phyloP scores from a whole-genome alignment of 2,113 vertebrate species.

The Crotophaga sulcirostris region DNA sequence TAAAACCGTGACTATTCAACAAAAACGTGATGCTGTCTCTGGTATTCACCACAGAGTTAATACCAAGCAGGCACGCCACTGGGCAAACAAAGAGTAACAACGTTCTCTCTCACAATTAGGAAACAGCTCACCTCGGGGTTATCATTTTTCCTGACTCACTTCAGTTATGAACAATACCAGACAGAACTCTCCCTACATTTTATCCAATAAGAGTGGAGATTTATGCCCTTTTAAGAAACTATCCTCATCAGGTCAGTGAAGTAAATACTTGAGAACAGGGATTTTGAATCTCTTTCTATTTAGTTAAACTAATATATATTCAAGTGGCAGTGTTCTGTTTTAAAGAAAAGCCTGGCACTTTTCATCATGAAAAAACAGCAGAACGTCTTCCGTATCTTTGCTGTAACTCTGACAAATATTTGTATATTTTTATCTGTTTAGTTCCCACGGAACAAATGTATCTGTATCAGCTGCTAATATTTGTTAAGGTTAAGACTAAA shows the following conservation, averaged over 20 bases:
- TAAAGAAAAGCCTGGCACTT: neutral
- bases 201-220: neutral
- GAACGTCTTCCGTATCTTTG: neutral
- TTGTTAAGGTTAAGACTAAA: neutral
- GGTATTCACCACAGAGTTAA: neutral
- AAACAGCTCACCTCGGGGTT: neutral
- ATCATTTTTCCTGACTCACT: neutral
- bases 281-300: slow-evolving; percentile 1
- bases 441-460: neutral
- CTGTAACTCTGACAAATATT: neutral
- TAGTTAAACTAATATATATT: slow-evolving; percentile 10
- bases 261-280: neutral
- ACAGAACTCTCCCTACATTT: neutral
- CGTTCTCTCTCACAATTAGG: neutral
- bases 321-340: neutral
- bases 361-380: neutral
- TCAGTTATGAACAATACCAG: neutral
- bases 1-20: neutral
- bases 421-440: neutral
- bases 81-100: neutral
- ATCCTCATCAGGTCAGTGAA: neutral
- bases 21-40: neutral
- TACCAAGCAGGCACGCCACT: neutral
- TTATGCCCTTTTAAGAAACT: neutral
- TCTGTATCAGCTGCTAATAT: neutral